Evolutionary conservation across 2,113 vertebrate species (phyloP), one percentile per base, ranked within the genome.

Genomic region (Dasypus novemcinctus): DNA sequence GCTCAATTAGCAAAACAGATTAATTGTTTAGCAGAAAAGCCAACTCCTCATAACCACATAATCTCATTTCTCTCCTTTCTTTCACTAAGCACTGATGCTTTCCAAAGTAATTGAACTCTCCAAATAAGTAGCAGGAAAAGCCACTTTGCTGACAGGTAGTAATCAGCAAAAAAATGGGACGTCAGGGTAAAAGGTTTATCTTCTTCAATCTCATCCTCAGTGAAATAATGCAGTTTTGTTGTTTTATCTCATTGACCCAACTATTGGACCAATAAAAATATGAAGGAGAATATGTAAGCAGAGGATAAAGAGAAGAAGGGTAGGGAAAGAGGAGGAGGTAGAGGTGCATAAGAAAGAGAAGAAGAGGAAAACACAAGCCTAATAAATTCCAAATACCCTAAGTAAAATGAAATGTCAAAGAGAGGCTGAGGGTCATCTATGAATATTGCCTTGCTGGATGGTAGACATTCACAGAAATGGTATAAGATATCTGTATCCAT

Each of bases 1-100:
- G 29, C 38, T 96, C 90, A 97, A 92, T 97, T 97, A 97, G 63
- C 57, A 97, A 91, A 97, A 97, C 2, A 52, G 91, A 88, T 95
- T 85, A 94, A 96, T 97, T 91, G 97, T 95, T 96, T 97, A 97
- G 69, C 38, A 87, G 29, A 84, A 81, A 75, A 96, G 5, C 49
- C 41, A 93, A 61, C 54, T 11, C 2, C 25, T 94, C 78, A 64
- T n/a, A 96, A 93, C 46, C 36, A 57, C 41, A 89, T 90, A 88
- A 91, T 52, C 49, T 97, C 71, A 74, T 64, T 43, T 57, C 20
- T 97, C 93, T 38, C 20, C 21, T 89, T 52, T 81, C 46, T 90
- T 54, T 97, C 38, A 84, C 38, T 83, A 33, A 63, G 23, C 63
- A 93, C 18, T 52, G 59, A 85, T 83, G 23, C 18, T 97, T 97